Conservation (phyloP, 2,797 vertebrate genomes). For the Peromyscus melanophrys region DNA sequence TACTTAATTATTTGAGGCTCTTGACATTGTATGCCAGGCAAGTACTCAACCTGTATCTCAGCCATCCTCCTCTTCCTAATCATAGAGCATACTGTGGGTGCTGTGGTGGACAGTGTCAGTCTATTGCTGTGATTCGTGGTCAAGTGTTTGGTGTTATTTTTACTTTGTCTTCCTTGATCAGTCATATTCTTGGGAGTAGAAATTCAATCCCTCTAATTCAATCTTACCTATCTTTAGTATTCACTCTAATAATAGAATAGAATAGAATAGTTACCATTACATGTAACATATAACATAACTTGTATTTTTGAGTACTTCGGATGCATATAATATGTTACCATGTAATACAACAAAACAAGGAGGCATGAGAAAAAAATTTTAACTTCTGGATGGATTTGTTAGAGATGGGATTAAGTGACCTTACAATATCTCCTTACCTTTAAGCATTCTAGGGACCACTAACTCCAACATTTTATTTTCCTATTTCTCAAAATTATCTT, state of each 20-base stretch:
- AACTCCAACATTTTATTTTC: not conserved
- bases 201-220: not conserved
- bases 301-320: not conserved
- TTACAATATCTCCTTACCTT: not conserved
- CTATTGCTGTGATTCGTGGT: not conserved
- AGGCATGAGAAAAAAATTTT: not conserved
- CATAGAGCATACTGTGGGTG: not conserved
- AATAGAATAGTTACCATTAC: not conserved
- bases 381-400: not conserved
- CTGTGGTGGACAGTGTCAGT: not conserved
- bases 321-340: not conserved
- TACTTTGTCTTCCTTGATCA: not conserved
- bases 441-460: not conserved
- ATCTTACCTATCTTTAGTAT: not conserved
- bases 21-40: not conserved
- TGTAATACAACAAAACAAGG: not conserved
- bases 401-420: not conserved
- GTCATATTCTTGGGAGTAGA: not conserved
- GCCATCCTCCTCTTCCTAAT: not conserved
- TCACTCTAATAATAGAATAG: not conserved
- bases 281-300: not conserved
- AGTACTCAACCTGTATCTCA: not conserved
- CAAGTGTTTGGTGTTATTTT: not conserved
- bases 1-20: not conserved
- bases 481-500: constrained; percentile 1